Percentiles rank a stretch among this genome's conserved stretches.
phyloP scores from a whole-genome alignment of 2,888 invertebrate genomes.

The Bombylius major region DNA sequence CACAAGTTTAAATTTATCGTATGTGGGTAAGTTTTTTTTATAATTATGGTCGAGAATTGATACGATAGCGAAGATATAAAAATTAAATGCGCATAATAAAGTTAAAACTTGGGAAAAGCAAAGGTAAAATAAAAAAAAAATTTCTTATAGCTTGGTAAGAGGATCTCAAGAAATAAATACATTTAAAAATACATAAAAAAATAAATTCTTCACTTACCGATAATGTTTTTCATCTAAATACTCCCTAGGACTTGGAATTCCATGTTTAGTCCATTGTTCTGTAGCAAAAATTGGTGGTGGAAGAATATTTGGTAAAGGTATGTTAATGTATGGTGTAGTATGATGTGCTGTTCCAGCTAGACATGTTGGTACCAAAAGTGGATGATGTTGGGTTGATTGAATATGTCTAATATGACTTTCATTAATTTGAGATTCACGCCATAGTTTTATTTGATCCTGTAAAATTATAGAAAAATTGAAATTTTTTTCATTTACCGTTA shows the following conservation, averaged over 20 bases:
- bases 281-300: background rate
- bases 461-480: background rate
- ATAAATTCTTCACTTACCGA: background rate
- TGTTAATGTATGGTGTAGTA: slow-evolving; percentile 1
- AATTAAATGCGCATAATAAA: no score
- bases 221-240: slow-evolving; percentile 6
- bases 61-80: no score
- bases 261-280: slow-evolving; percentile 5
- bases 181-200: no score
- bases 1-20: no score
- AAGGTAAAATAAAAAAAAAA: no score
- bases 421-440: slow-evolving; percentile 1
- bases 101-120: no score
- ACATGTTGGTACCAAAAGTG: slow-evolving; percentile 3
- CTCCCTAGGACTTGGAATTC: slow-evolving; percentile 2
- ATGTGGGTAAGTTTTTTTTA: no score
- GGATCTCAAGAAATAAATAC: no score
- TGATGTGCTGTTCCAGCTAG: slow-evolving; percentile 2
- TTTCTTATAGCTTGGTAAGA: no score
- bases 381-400: background rate
- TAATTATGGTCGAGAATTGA: no score
- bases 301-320: slow-evolving; percentile 3
- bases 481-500: background rate
- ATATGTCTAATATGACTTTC: slow-evolving; percentile 1
- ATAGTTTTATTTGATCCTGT: slow-evolving; percentile 3